These are phyloP conservation scores for Lucinisca nassula DNA, from an alignment of 2,888 invertebrate species.

Conservation along the genomic window DNA sequence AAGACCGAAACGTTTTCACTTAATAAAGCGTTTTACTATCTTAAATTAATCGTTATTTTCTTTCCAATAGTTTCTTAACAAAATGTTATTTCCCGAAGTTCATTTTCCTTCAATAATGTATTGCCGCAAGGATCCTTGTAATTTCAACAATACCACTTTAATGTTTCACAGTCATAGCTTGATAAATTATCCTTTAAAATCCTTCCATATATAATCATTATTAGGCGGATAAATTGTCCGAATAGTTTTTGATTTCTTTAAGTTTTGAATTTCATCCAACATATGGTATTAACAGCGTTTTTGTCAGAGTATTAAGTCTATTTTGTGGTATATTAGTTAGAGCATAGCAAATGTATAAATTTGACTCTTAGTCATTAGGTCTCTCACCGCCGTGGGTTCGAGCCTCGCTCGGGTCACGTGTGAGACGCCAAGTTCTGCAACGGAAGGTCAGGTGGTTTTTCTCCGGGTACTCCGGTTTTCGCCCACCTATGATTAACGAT, in stretches of 20 bases:
- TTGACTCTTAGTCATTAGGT: too few species aligned
- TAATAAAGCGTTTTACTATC: not conserved
- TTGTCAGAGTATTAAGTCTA: not conserved
- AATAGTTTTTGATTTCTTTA: conserved; percentile 5
- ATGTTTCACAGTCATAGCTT: not conserved
- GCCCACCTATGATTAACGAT: too few species aligned
- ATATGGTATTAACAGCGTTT: not conserved
- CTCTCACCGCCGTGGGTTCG: too few species aligned
- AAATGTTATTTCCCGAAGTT: not conserved
- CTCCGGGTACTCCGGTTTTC: too few species aligned
- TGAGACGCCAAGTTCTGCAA: too few species aligned
- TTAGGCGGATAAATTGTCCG: conserved; percentile 8
- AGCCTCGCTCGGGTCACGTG: too few species aligned
- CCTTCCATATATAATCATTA: not conserved
- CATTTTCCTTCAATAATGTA: not conserved
- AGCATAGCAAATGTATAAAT: not conserved
- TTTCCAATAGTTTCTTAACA: not conserved
- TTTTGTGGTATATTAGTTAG: not conserved
- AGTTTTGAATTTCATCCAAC: conserved; percentile 10
- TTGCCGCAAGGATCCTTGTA: not conserved
- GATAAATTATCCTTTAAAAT: not conserved
- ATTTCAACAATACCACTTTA: not conserved
- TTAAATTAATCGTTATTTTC: not conserved
- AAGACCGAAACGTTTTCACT: not conserved
- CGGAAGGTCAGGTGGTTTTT: too few species aligned